Conservation (phyloP, 2,797 vertebrate genomes). For the Coccyzus lansbergi region DNA sequence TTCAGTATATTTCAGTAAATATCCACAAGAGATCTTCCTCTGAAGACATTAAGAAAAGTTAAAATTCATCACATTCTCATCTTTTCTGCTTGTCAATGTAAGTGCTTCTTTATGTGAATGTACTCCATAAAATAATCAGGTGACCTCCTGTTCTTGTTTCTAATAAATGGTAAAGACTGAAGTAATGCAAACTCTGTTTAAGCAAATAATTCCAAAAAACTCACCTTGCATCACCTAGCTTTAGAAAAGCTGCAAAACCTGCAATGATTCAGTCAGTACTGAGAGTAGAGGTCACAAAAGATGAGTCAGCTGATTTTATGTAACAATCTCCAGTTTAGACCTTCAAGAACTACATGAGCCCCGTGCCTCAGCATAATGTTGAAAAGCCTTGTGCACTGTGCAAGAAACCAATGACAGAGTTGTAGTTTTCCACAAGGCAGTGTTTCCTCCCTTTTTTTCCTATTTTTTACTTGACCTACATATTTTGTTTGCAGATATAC, state of each 20-base stretch:
- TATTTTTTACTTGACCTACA: neutral
- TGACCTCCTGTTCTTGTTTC: neutral
- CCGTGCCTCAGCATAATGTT: neutral
- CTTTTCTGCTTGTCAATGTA: neutral
- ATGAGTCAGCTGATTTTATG: conserved; percentile 49
- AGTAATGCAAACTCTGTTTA: neutral
- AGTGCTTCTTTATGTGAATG: neutral
- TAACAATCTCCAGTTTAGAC: conserved; percentile 6
- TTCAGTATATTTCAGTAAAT: neutral
- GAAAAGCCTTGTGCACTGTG: neutral
- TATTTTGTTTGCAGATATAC: neutral
- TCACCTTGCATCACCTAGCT: neutral
- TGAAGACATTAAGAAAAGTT: neutral
- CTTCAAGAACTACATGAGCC: conserved; percentile 5
- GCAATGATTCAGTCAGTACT: neutral
- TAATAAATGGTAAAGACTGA: neutral
- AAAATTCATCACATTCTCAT: neutral
- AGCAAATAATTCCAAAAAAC: neutral
- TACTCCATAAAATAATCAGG: neutral
- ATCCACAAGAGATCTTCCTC: neutral
- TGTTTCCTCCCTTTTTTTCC: neutral
- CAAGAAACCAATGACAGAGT: neutral
- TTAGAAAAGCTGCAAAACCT: conserved; percentile 21
- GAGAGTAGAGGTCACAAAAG: neutral
- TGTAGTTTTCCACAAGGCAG: neutral